These are phyloP conservation scores for Cheilosia impressa DNA, from an alignment of 2,888 invertebrate genomes.

Conservation along the genomic window DNA sequence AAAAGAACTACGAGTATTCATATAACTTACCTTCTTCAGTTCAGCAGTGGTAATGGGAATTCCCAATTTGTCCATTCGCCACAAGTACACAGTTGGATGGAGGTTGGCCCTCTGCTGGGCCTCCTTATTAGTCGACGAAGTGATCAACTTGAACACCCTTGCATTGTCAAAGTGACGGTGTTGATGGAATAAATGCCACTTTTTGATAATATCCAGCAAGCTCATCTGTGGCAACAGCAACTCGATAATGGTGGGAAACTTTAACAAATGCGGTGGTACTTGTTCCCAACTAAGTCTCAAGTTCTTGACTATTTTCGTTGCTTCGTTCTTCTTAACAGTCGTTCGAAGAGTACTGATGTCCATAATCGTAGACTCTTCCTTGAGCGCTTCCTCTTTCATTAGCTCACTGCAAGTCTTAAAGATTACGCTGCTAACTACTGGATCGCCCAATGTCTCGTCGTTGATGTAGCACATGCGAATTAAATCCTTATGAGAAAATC, in stretches of 20 bases:
- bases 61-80: slow-evolving; percentile 73
- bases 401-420: slow-evolving; percentile 77
- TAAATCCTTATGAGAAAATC: slow-evolving; percentile 78
- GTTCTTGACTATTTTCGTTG: slow-evolving; percentile 77
- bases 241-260: slow-evolving; percentile 76
- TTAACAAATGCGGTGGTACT: slow-evolving; percentile 78
- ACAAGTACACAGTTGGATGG: slow-evolving; percentile 78
- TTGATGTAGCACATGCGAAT: slow-evolving; percentile 79
- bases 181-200: slow-evolving; percentile 77
- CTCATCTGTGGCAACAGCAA: slow-evolving; percentile 78
- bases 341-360: slow-evolving; percentile 78
- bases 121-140: slow-evolving; percentile 75
- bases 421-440: slow-evolving; percentile 62
- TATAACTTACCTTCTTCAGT: slow-evolving; percentile 31
- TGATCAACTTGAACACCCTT: slow-evolving; percentile 72
- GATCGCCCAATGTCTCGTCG: slow-evolving; percentile 74
- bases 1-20: neutral
- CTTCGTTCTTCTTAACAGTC: slow-evolving; percentile 72
- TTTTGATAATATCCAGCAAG: slow-evolving; percentile 78
- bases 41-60: slow-evolving; percentile 20
- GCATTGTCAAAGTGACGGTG: slow-evolving; percentile 76
- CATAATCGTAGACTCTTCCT: slow-evolving; percentile 54
- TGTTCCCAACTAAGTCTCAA: slow-evolving; percentile 78
- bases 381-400: slow-evolving; percentile 53
- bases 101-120: slow-evolving; percentile 77